Base-by-base conservation (phyloP, 2,888 invertebrate species). In the Geotrupes spiniger region DNA sequence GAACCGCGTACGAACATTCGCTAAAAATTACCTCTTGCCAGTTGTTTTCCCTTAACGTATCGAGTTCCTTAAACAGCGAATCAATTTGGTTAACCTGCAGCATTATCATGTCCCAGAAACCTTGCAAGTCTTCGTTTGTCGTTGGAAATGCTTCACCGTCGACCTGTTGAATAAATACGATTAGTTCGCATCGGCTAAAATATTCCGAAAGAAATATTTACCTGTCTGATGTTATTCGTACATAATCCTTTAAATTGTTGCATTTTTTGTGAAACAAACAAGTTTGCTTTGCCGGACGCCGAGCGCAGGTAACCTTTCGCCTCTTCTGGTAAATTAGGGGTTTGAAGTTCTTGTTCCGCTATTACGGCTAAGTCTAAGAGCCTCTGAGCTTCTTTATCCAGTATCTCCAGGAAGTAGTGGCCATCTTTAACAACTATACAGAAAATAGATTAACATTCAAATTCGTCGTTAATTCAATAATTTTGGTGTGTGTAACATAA, bases 91-190 rank as follows among this genome's bases (percentile, higher is more conserved):
- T 82, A 12, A 96, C 89, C 75, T 96, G 95, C 39, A 96, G 79
- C 70, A 87, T 85, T 17, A 96, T 92, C 93, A 97, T 94, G 73
- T 97, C 96, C 96, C 96, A 97, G 77, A 97, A 97, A 1, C 96
- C 97, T 63, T 90, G 92, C 53, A 97, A 77, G 72, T 97, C 97
- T 61, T 89, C 87, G 56, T 83, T 76, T 1, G 92, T 94, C 5
- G 95, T 95, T 5, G 89, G 91, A 73, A 91, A 93, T 53, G 84
- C 86, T 65, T 92, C 92, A 54, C 84, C 87, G 15, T 79, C 79
- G 74, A 61, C 83, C 86, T 86, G 72, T 16, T 86, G 72, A 17
- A 65, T 62, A 50, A 46, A 46, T 14, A 10, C 36, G 42, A 33
- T 16, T 26, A 10, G 2, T 14, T 10, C 4, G n/a, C n/a, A 28